Evolutionary conservation across 2,797 vertebrate species (phyloP).

Genomic region (Rhinogobio ventralis): DNA sequence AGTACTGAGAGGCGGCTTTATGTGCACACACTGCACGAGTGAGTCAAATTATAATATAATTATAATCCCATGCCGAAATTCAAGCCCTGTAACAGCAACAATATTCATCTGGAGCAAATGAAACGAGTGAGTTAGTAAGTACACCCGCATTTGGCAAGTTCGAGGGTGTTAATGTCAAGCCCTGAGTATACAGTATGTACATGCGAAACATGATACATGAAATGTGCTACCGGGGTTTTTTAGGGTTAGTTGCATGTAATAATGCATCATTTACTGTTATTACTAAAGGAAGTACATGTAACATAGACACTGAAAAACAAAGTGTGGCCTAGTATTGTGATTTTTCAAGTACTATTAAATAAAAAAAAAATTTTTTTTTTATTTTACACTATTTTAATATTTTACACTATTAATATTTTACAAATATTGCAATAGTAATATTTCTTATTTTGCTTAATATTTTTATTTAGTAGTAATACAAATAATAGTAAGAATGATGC

Average conservation of each 20-base stretch:
- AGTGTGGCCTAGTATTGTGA: background rate
- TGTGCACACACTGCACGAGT: too few species aligned
- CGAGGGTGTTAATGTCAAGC: too few species aligned
- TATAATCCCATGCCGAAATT: too few species aligned
- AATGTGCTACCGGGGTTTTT: background rate
- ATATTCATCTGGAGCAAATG: too few species aligned
- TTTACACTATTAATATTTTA: background rate
- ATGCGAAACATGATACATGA: too few species aligned
- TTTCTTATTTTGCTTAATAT: background rate
- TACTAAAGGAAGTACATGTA: too few species aligned
- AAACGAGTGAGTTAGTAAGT: too few species aligned
- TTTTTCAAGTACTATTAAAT: background rate
- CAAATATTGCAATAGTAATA: background rate
- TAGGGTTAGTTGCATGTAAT: background rate
- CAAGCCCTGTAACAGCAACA: too few species aligned
- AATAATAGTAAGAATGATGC: conserved; percentile 6
- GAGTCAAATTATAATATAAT: too few species aligned
- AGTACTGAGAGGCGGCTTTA: too few species aligned
- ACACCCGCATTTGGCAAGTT: too few species aligned
- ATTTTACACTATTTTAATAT: background rate
- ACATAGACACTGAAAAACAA: background rate
- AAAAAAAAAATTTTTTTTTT: background rate
- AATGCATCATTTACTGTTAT: background rate
- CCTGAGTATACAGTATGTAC: too few species aligned
- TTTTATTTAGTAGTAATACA: background rate